Percentiles rank a stretch among this genome's conserved stretches.
Evolutionary conservation across 2,888 invertebrate species (phyloP).

Genomic region (Drosophila multiciliata): DNA sequence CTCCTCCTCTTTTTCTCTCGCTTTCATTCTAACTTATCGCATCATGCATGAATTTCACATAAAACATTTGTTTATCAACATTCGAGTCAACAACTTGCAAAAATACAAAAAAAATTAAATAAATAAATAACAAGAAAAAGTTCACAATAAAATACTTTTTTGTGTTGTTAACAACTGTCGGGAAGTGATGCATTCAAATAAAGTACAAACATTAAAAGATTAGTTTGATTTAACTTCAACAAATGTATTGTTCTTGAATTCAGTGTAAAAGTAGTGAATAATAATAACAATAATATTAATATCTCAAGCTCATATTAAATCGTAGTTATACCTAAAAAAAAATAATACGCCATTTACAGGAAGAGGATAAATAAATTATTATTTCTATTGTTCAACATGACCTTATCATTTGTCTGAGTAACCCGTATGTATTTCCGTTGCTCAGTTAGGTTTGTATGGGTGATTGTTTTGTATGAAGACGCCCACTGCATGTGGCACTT

Average conservation of each 20-base stretch:
- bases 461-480: constrained; percentile 13
- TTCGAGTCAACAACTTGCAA: not conserved
- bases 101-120: not conserved
- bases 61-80: constrained; percentile 23
- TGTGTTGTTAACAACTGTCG: not conserved
- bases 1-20: not conserved
- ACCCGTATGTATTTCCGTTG: constrained; percentile 35
- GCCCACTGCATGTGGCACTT: constrained; percentile 33
- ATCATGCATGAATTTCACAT: constrained; percentile 2
- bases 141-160: not conserved
- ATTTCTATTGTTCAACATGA: constrained; percentile 12
- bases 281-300: not conserved
- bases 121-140: not conserved
- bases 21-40: constrained; percentile 3
- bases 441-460: not conserved
- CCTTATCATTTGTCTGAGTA: constrained; percentile 11
- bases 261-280: not conserved
- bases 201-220: not conserved
- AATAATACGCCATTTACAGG: no score
- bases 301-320: not conserved
- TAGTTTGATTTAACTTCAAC: not conserved
- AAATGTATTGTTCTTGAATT: not conserved
- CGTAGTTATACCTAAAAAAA: not conserved
- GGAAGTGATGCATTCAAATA: not conserved
- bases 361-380: constrained; percentile 1